Evolutionary conservation across 2,113 vertebrate species (phyloP), one percentile per base, ranked within the genome.

Genomic region (Sinocyclocheilus maitianheensis): DNA sequence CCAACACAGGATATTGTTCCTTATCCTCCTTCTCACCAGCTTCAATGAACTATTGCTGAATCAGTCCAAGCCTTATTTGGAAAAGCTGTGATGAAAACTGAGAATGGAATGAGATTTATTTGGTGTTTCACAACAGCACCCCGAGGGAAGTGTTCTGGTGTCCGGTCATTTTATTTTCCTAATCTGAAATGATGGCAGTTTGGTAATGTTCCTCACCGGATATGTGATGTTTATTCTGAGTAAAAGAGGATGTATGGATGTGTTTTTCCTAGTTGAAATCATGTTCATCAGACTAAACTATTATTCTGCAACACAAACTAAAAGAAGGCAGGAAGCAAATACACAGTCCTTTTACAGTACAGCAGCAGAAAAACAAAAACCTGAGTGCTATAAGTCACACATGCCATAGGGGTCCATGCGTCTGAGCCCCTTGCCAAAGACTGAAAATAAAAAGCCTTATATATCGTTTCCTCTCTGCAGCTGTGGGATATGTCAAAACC

Each of bases 51-150:
- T 76, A 88, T 81, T 80, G 90, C 90, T 85, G 1, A 69, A 91
- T 89, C 58, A 88, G 80, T 89, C 86, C 88, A 88, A 69, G 89
- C 80, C 78, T 88, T 90, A 88, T 90, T 88, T 88, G 79, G 34
- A 90, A 87, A 65, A 69, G 86, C 83, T 74, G 83, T 86, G 89
- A 77, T 85, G 80, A 89, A 84, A 85, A 88, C 67, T 62, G 18
- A 83, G 75, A 75, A 60, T 77, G 63, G 81, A 69, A 83, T 77
- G n/a, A 72, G 80, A 89, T 86, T 89, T 43, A 77, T 76, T 86
- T 77, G 72, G 60, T 72, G 74, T 86, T 85, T 85, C 86, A 85
- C 84, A 77, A 86, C 63, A 75, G 85, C 84, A 77, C 74, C 78
- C 79, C 65, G 43, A 85, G 90, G 86, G 87, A 76, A 34, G 51